These are phyloP conservation scores for Selenia dentaria DNA, from an alignment of 2,888 invertebrate genomes.

Conservation along the genomic window DNA sequence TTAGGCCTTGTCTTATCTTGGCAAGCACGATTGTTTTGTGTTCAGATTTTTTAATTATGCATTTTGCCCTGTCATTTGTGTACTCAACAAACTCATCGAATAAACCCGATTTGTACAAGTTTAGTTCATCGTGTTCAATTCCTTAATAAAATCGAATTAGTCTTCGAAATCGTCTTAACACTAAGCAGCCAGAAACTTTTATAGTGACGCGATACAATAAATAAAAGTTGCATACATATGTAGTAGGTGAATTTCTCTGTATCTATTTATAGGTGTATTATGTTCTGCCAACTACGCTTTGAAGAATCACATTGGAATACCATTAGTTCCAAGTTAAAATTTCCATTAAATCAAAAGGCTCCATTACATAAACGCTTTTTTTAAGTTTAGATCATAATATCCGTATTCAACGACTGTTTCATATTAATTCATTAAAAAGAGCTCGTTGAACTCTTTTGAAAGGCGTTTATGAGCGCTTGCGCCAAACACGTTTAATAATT, in stretches of 20 bases:
- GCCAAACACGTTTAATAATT: background rate
- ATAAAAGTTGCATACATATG: no score
- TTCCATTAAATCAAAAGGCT: background rate
- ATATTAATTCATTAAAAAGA: conserved; percentile 11
- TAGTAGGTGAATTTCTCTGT: background rate
- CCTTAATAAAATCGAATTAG: no score
- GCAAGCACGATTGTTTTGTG: background rate
- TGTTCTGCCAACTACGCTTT: no score
- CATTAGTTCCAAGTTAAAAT: background rate
- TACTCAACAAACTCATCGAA: no score
- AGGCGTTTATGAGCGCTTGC: conserved; percentile 10
- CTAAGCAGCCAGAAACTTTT: no score
- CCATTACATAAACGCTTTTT: background rate
- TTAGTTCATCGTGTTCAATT: no score
- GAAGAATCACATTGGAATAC: background rate
- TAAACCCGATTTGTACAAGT: no score
- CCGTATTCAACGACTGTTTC: conserved; percentile 3
- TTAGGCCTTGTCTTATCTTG: conserved; percentile 1
- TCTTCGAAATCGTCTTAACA: no score
- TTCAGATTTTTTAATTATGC: background rate
- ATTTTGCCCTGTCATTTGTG: no score
- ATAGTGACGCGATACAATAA: no score
- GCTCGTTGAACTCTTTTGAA: conserved; percentile 23
- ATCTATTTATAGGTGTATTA: background rate
- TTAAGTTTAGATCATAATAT: background rate